Conservation (phyloP, 2,113 vertebrate genomes). For the Synodontis membranacea region DNA sequence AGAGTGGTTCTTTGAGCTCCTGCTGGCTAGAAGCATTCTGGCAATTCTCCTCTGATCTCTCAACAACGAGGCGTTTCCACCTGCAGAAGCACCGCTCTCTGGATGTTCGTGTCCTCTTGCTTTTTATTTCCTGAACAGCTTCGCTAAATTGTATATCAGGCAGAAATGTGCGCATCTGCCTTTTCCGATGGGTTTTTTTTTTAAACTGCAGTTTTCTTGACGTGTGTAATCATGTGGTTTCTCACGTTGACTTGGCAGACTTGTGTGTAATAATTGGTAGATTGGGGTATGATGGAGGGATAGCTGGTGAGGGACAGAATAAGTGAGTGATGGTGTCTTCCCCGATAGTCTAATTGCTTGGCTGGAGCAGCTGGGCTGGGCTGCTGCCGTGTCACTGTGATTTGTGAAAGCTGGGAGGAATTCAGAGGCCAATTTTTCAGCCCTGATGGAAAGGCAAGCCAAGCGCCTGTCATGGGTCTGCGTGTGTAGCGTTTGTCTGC, state of each 20-base stretch:
- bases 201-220: neutral
- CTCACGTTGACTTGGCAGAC: constrained; percentile 12
- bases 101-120: neutral
- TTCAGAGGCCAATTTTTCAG: constrained; percentile 31
- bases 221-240: constrained; percentile 8
- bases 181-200: neutral
- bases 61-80: neutral
- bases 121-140: neutral
- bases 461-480: constrained; percentile 8
- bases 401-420: constrained; percentile 39
- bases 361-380: constrained; percentile 41
- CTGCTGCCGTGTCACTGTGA: constrained; percentile 43
- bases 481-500: neutral
- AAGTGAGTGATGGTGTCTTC: constrained; percentile 19
- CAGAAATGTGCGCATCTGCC: neutral
- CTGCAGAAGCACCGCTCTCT: too few species aligned
- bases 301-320: neutral
- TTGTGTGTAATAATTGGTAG: neutral
- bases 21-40: neutral
- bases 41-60: neutral
- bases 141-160: neutral
- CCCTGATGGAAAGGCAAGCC: constrained; percentile 30
- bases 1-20: neutral
- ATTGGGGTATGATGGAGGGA: constrained; percentile 25
- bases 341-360: constrained; percentile 45